Base-by-base conservation (phyloP, 2,797 vertebrate genomes). In the Schizothorax lantsangensis region DNA sequence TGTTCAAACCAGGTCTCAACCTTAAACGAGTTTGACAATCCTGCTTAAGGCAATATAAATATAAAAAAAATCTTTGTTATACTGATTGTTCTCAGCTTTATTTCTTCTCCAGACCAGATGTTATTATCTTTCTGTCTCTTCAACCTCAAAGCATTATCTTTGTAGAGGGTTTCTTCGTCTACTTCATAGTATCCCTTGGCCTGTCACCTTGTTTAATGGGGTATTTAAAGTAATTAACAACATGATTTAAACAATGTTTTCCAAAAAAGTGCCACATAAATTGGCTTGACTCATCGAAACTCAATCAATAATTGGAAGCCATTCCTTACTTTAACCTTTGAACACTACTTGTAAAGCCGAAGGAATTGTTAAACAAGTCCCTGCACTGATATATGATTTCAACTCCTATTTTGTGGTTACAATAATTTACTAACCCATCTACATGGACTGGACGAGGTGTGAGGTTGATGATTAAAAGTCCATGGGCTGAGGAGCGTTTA, bases 401-500 rank as follows among this genome's bases (percentile, higher is more conserved):
- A 79, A 86, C 91, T 91, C 88, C 81, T 33, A 77, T 90, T 90
- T 81, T 81, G 87, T 88, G 89, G 83, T 91, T 68, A 66, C 8
- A 36, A 75, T 88, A 88, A 92, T 93, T 92, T 91, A 92, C 47
- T 57, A 72, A 82, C 57, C 79, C 87, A 88, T 64, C 91, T 89
- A 88, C 88, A 89, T 88, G n/a, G 79, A 80, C 86, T 91, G 19
- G 45, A 75, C 49, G 30, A 85, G 86, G 90, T 90, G 89, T 90
- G 85, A 82, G 89, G 87, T 71, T 84, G 79, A 79, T 92, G 90
- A 89, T 89, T 68, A 86, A 57, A 78, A 88, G 87, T 89, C 83
- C 83, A 82, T 88, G 90, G 88, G 86, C 85, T 90, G 88, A 85
- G 62, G 87, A 90, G 88, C 54, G 87, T 92, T 92, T 94, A 87